A percentile compares a stretch with the other conserved stretches of the same genome.
phyloP scores from a whole-genome alignment of 2,113 vertebrate genomes.

The Toxostoma redivivum region DNA sequence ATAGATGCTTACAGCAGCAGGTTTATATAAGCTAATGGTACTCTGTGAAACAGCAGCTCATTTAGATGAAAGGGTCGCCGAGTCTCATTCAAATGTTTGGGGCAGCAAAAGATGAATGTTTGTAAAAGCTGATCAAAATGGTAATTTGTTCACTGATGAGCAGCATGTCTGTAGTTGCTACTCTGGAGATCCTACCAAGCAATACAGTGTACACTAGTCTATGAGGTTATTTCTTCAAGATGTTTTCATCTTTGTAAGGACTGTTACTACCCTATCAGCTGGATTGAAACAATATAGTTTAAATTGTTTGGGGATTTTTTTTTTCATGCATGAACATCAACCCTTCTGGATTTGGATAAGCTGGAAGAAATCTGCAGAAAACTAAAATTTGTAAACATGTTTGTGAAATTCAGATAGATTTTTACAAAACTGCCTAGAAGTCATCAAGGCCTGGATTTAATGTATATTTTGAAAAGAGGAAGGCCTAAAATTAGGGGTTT shows the following conservation, averaged over 20 bases:
- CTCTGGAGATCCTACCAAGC: background rate
- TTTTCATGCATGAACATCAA: background rate
- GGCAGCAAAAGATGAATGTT: background rate
- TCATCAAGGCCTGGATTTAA: background rate
- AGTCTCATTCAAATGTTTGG: background rate
- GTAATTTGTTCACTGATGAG: slow-evolving; percentile 8
- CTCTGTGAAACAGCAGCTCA: slow-evolving; percentile 19
- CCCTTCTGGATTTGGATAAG: background rate
- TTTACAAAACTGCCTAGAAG: background rate
- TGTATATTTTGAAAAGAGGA: background rate
- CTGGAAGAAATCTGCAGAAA: background rate
- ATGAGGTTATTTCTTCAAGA: background rate
- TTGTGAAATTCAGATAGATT: background rate
- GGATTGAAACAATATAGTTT: background rate
- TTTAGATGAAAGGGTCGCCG: slow-evolving; percentile 48
- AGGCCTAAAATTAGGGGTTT: background rate
- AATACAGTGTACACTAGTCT: background rate
- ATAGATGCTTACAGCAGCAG: slow-evolving; percentile 60
- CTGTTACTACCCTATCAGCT: background rate
- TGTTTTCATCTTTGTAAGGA: background rate
- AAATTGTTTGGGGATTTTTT: background rate
- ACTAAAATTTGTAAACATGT: background rate
- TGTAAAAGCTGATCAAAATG: slow-evolving; percentile 28
- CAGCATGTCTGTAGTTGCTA: background rate
- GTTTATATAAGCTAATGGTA: slow-evolving; percentile 47